A percentile compares a stretch with the other conserved stretches of the same genome.
These are phyloP conservation scores for Cuculus canorus DNA, from an alignment of 2,797 vertebrate species.

Conservation along the genomic window DNA sequence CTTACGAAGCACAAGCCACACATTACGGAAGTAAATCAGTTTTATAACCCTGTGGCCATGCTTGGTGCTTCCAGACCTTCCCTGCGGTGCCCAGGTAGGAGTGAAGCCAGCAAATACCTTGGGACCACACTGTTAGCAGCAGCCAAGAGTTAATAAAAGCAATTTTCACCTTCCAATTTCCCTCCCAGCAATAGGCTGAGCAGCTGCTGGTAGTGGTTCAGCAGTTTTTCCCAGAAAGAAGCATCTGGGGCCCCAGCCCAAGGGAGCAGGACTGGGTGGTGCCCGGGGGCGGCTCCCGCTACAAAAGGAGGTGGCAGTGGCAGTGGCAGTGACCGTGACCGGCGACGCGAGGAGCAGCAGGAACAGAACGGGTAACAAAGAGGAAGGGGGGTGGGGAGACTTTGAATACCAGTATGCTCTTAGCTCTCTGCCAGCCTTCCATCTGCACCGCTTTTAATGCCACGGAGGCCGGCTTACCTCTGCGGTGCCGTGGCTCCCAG, in stretches of 20 bases:
- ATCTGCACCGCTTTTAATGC: fast-evolving
- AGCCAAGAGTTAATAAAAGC: fast-evolving
- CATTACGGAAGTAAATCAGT: fast-evolving
- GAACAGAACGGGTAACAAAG: neutral
- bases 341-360: neutral
- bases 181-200: neutral
- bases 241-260: neutral
- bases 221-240: fast-evolving
- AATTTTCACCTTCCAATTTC: fast-evolving
- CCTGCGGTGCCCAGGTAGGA: fast-evolving
- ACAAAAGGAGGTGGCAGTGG: neutral
- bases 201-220: neutral
- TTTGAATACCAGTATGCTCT: fast-evolving
- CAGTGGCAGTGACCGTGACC: fast-evolving
- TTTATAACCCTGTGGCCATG: neutral
- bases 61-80: neutral
- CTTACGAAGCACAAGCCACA: neutral
- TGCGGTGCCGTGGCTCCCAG: fast-evolving
- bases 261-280: neutral
- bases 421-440: neutral
- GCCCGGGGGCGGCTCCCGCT: neutral
- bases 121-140: neutral
- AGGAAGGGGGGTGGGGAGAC: neutral
- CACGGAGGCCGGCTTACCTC: fast-evolving
- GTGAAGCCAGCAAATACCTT: neutral